phyloP scores from a whole-genome alignment of 2,888 invertebrate genomes.

The Aporophyla lueneburgensis region DNA sequence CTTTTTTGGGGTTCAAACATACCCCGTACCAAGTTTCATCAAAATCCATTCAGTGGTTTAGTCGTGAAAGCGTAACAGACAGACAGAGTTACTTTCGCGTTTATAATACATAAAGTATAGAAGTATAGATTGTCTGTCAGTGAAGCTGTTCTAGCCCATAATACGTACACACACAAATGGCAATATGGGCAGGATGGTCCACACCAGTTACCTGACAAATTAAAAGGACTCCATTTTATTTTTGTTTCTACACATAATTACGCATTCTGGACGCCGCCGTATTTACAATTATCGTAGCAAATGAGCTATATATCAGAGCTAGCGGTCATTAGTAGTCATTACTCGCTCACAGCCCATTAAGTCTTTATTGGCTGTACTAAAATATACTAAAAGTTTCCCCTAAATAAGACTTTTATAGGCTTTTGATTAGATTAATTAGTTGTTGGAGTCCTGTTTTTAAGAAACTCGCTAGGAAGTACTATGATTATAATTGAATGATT shows the following conservation, averaged over 20 bases:
- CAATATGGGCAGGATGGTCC: background rate
- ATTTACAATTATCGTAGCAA: constrained; percentile 41
- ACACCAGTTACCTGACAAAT: background rate
- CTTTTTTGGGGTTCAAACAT: no score
- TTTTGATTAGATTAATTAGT: constrained; percentile 33
- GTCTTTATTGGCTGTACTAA: constrained; percentile 46
- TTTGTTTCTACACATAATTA: constrained; percentile 25
- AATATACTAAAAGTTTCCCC: constrained; percentile 47
- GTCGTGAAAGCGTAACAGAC: no score
- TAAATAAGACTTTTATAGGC: constrained; percentile 43
- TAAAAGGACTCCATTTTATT: constrained; percentile 9
- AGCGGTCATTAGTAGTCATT: constrained; percentile 44
- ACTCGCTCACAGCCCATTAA: constrained; percentile 46
- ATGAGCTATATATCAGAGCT: constrained; percentile 43
- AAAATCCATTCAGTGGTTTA: no score
- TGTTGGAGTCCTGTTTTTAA: background rate
- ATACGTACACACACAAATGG: background rate
- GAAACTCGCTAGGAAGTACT: background rate
- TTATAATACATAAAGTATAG: no score
- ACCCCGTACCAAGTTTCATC: no score
- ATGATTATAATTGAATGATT: background rate
- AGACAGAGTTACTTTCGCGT: no score
- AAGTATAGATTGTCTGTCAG: background rate
- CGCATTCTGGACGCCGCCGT: background rate
- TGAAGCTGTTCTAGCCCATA: background rate